Percentiles rank a stretch among this genome's conserved stretches.
Evolutionary conservation across 1,140 invertebrate genomes (phyloP).

Genomic region (Cyphomyrmex costatus): DNA sequence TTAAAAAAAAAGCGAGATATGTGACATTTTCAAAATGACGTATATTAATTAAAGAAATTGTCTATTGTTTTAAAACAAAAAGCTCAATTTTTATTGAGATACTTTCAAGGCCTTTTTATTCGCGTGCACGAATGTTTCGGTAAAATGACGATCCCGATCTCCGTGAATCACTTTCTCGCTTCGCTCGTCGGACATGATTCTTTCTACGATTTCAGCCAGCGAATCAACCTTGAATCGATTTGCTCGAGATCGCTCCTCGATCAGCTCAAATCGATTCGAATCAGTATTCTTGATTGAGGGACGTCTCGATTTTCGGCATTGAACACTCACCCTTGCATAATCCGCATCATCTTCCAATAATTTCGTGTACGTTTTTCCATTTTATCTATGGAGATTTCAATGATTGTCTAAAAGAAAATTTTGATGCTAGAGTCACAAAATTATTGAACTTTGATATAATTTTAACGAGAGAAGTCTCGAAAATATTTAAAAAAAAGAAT

Average conservation of each 20-base stretch:
- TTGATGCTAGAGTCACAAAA: neutral
- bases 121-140: slow-evolving; percentile 67
- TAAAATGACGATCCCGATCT: slow-evolving; percentile 72
- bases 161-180: slow-evolving; percentile 76
- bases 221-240: slow-evolving; percentile 75
- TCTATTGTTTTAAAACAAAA: slow-evolving; percentile 36
- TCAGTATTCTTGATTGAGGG: slow-evolving; percentile 69
- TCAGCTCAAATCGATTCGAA: slow-evolving; percentile 75
- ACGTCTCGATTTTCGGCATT: slow-evolving; percentile 72
- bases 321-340: neutral
- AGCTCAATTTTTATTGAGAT: neutral
- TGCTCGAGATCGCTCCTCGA: slow-evolving; percentile 73
- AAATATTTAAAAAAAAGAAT: slow-evolving; percentile 16
- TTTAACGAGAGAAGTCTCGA: neutral
- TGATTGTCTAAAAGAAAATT: neutral
- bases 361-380: neutral
- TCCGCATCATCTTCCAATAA: neutral
- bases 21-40: neutral
- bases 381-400: slow-evolving; percentile 16
- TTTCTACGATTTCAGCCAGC: slow-evolving; percentile 68
- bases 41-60: neutral
- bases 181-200: slow-evolving; percentile 73
- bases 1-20: slow-evolving; percentile 22
- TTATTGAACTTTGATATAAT: neutral
- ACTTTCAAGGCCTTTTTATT: slow-evolving; percentile 63